A percentile compares a stretch with the other conserved stretches of the same genome.
These are phyloP conservation scores for Pangasius macronema DNA, from an alignment of 2,797 vertebrate genomes.

Conservation along the genomic window DNA sequence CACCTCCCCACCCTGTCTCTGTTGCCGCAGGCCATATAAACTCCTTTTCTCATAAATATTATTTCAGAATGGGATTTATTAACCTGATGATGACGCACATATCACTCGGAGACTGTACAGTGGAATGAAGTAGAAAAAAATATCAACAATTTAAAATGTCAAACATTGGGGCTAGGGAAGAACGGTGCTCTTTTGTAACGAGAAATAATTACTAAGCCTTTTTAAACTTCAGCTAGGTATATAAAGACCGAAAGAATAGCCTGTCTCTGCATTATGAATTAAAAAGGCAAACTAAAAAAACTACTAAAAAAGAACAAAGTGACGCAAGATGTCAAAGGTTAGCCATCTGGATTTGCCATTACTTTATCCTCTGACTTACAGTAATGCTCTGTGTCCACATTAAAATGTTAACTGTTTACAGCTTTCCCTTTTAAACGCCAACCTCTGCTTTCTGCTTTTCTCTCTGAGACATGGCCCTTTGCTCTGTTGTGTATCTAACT, in stretches of 20 bases:
- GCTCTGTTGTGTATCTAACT: conserved; percentile 51
- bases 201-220: conserved; percentile 33
- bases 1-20: conserved; percentile 47
- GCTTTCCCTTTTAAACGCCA: conserved; percentile 38
- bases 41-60: conserved; percentile 58
- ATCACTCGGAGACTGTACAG: conserved; percentile 32
- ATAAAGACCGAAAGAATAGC: conserved; percentile 31
- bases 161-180: conserved; percentile 23
- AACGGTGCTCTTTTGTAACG: conserved; percentile 21
- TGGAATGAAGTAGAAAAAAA: conserved; percentile 42
- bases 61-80: conserved; percentile 59
- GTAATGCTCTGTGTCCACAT: conserved; percentile 37
- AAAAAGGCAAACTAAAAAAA: conserved; percentile 13
- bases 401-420: conserved; percentile 44
- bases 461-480: conserved; percentile 42
- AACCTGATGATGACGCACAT: conserved; percentile 54
- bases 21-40: conserved; percentile 51
- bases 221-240: conserved; percentile 20
- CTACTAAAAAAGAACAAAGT: conserved; percentile 38
- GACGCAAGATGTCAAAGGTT: conserved; percentile 39
- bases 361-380: conserved; percentile 38
- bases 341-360: conserved; percentile 54
- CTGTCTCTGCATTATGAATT: conserved; percentile 23
- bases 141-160: conserved; percentile 42
- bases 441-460: conserved; percentile 31